Evolutionary conservation across 2,113 vertebrate species (phyloP).

Genomic region (Struthidea cinerea): DNA sequence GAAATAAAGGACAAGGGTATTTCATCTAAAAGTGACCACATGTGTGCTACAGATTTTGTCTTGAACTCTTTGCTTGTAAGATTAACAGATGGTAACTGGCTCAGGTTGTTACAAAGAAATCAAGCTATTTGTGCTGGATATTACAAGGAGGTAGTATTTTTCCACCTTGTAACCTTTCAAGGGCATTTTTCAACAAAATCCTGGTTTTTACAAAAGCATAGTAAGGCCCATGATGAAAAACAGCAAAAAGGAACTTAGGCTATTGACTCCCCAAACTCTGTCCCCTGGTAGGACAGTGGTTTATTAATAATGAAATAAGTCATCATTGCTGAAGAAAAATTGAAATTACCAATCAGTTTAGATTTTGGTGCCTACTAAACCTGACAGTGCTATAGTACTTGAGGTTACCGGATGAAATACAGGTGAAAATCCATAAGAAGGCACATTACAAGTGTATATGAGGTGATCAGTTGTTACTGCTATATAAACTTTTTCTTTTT

Average conservation of each 20-base stretch:
- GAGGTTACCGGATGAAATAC: not conserved
- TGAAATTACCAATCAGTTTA: not conserved
- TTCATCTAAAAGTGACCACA: not conserved
- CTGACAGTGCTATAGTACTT: not conserved
- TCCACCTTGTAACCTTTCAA: not conserved
- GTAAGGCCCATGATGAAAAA: not conserved
- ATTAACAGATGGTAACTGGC: not conserved
- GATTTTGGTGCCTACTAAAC: not conserved
- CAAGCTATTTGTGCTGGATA: not conserved
- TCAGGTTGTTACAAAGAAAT: not conserved
- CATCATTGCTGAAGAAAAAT: not conserved
- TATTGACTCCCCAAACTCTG: not conserved
- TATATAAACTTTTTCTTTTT: not conserved
- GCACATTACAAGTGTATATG: not conserved
- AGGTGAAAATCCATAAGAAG: not conserved
- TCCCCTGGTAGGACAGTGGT: not conserved
- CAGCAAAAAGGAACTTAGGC: not conserved
- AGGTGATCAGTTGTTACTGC: not conserved
- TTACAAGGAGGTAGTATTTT: not conserved
- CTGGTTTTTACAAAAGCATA: not conserved
- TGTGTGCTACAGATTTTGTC: not conserved
- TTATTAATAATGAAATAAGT: not conserved
- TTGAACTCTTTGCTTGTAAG: not conserved
- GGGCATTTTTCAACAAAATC: not conserved
- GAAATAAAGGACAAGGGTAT: not conserved